Evolutionary conservation across 2,888 invertebrate species (phyloP), one percentile per base, ranked within the genome.

Genomic region (Rhagium mordax): DNA sequence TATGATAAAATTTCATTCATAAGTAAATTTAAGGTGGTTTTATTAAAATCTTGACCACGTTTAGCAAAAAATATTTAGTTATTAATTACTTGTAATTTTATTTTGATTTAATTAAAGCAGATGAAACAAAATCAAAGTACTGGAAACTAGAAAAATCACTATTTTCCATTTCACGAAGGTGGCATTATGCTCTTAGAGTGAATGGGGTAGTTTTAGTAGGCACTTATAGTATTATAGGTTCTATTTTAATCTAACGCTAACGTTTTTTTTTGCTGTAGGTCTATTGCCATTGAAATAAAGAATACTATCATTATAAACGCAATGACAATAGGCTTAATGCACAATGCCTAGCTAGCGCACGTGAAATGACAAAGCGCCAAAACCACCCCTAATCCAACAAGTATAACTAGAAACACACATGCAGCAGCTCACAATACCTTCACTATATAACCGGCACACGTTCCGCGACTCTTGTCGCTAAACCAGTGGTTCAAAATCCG

Each of bases 381-480:
- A 86, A 85, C 87, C 86, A 86, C 86, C 87, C 87, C 85, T 87
- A 86, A 87, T 87, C 87, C 86, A 85, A 86, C 87, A 87, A 86
- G 86, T 87, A 86, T 86, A 84, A 86, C 86, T 86, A 84, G 87
- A 87, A 87, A 85, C 86, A 85, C 86, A 87, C 84, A 85, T 84
- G 85, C 84, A 81, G 79, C 79, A 74, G 74, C 78, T 80, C 78
- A 84, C 81, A 74, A 81, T 77, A 78, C 77, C 79, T 78, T 68
- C 72, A 72, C 70, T 75, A 65, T 82, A 83, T 83, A 83, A 85
- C 81, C 82, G 85, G 85, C 85, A 86, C 86, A 86, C 86, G 85
- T 84, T 85, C 82, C 84, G 71, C 77, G 74, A 77, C 74, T 76
- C 64, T 74, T 68, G 55, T 62, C 67, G 65, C 16, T 66, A 47